phyloP scores from a whole-genome alignment of 2,888 invertebrate species.

The Omphaloscelis lunosa region DNA sequence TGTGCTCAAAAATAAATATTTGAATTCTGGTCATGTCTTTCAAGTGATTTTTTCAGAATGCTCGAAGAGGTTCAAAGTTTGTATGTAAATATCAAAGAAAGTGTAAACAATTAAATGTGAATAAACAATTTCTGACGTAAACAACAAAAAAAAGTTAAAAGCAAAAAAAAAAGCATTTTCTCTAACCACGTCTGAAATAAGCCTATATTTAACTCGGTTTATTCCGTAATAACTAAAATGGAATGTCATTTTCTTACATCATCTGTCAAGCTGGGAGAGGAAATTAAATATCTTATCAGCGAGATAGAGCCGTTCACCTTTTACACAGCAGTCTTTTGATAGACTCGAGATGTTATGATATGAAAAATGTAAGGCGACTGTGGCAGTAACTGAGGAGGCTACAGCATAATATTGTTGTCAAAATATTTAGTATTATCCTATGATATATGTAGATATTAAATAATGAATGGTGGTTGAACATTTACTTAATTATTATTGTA shows the following conservation, averaged over 20 bases:
- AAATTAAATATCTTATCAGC: slow-evolving; percentile 86
- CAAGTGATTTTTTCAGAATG: background rate
- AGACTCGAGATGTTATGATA: slow-evolving; percentile 59
- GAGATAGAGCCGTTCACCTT: slow-evolving; percentile 81
- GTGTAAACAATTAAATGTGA: background rate
- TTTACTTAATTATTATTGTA: background rate
- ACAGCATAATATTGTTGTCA: slow-evolving; percentile 13
- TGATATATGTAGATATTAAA: too few species aligned
- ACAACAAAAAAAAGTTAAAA: background rate
- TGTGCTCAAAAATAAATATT: background rate
- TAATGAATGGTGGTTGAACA: background rate
- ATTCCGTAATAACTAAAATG: slow-evolving; percentile 55
- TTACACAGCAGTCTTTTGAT: slow-evolving; percentile 70
- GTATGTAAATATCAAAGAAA: background rate
- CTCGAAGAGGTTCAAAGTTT: background rate
- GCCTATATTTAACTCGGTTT: slow-evolving; percentile 44
- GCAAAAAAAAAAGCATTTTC: background rate
- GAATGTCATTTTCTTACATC: slow-evolving; percentile 78
- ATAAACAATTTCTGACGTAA: background rate
- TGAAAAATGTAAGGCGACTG: slow-evolving; percentile 49
- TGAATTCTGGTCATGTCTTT: background rate
- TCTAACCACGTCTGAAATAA: slow-evolving; percentile 29
- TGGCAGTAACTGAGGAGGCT: slow-evolving; percentile 1
- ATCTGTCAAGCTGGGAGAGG: slow-evolving; percentile 80
- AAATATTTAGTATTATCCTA: background rate